phyloP scores from a whole-genome alignment of 23 tunicate genomes.

The Ciona savignyi region DNA sequence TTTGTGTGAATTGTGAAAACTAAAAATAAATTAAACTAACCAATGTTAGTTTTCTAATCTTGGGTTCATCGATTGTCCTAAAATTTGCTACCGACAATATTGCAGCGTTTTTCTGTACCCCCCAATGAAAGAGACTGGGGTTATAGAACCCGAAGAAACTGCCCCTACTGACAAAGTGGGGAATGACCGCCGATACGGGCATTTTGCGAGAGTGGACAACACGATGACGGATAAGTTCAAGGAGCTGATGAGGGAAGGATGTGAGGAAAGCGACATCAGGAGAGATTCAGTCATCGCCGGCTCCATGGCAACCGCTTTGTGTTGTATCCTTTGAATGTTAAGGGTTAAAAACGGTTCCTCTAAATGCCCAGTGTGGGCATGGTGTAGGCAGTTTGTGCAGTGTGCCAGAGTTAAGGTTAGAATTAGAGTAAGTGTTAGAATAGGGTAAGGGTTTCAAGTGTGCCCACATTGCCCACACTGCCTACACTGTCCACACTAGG shows the following conservation, averaged over 20 bases:
- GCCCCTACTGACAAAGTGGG: neutral
- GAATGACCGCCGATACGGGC: slow-evolving; percentile 29
- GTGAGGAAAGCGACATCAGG: slow-evolving; percentile 53
- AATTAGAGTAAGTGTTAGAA: too few relatives aligned
- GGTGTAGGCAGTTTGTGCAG: too few relatives aligned
- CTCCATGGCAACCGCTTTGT: slow-evolving; percentile 73
- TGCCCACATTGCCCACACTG: too few relatives aligned
- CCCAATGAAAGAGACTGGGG: neutral
- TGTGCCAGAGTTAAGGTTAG: too few relatives aligned
- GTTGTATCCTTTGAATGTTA: slow-evolving; percentile 90
- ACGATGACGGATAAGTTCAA: slow-evolving; percentile 48
- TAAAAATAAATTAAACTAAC: too few relatives aligned
- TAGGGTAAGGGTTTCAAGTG: too few relatives aligned
- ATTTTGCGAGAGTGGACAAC: slow-evolving; percentile 62
- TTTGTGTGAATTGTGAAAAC: too few relatives aligned
- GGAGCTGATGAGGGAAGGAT: slow-evolving; percentile 48
- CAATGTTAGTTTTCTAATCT: too few relatives aligned
- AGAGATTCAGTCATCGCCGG: slow-evolving; percentile 89
- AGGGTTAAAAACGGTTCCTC: too few relatives aligned
- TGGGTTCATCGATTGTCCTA: too few relatives aligned
- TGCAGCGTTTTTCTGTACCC: slow-evolving; percentile 64
- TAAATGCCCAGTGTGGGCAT: too few relatives aligned
- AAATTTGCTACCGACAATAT: neutral
- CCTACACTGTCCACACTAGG: too few relatives aligned
- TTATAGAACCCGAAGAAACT: neutral